These are phyloP conservation scores for Muraenolepis orangiensis DNA, from an alignment of 2,797 vertebrate genomes.

Conservation along the genomic window DNA sequence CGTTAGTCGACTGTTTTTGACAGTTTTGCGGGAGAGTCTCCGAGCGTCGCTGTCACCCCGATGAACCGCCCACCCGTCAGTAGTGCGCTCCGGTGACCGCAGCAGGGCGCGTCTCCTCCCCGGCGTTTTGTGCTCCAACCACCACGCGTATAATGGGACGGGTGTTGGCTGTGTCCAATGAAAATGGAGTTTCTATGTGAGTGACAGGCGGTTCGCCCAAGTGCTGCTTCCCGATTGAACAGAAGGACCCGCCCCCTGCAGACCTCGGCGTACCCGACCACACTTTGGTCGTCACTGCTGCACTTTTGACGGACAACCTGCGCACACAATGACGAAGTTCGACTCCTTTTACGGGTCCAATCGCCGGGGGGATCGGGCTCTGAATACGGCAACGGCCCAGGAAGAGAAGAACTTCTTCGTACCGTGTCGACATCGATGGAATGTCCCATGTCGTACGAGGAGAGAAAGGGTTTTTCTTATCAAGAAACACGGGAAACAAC, in stretches of 20 bases:
- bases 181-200: accelerated
- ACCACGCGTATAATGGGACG: accelerated
- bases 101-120: constrained; percentile 36
- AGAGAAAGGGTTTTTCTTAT: constrained; percentile 10
- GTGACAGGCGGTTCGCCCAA: constrained; percentile 13
- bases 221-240: neutral
- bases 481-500: constrained; percentile 5
- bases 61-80: constrained; percentile 70
- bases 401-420: constrained; percentile 49
- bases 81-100: constrained; percentile 44
- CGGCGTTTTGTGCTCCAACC: constrained; percentile 55
- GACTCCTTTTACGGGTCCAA: constrained; percentile 74
- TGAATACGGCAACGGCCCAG: constrained; percentile 38
- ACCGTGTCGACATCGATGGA: constrained; percentile 32
- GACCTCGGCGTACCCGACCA: neutral
- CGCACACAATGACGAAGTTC: constrained; percentile 64
- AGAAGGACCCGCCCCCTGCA: neutral
- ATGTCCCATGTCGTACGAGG: constrained; percentile 36
- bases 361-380: constrained; percentile 32
- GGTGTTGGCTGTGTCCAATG: constrained; percentile 36
- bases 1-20: constrained; percentile 64
- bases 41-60: constrained; percentile 65
- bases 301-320: constrained; percentile 64
- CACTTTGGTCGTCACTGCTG: constrained; percentile 23
- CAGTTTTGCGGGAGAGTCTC: constrained; percentile 68